Percentiles rank a stretch among this genome's conserved stretches.
phyloP scores from a whole-genome alignment of 1,140 invertebrate genomes.

The Neuroterus valhalla region DNA sequence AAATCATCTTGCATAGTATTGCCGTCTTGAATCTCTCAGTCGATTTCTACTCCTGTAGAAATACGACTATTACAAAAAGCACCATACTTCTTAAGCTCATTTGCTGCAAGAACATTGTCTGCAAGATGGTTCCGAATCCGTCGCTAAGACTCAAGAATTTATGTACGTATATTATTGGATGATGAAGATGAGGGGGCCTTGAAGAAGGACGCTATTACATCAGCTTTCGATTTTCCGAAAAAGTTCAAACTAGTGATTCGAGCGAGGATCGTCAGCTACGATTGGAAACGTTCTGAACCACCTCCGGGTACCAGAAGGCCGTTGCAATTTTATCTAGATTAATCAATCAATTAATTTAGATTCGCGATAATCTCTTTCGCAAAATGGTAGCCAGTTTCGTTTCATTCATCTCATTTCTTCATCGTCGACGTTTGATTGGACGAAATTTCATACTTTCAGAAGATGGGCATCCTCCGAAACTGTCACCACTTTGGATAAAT shows the following conservation, averaged over 20 bases:
- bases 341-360: constrained; percentile 5
- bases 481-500: constrained; percentile 38
- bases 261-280: not conserved
- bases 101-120: constrained; percentile 10
- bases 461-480: not conserved
- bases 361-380: not conserved
- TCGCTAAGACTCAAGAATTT: not conserved
- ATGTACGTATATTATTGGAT: not conserved
- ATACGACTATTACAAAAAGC: constrained; percentile 20
- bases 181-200: not conserved
- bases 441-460: constrained; percentile 9
- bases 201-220: not conserved
- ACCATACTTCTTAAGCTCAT: constrained; percentile 20
- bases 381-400: not conserved
- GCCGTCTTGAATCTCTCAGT: constrained; percentile 14
- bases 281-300: constrained; percentile 5
- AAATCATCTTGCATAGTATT: constrained; percentile 20
- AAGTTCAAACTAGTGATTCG: constrained; percentile 1
- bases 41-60: not conserved
- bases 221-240: not conserved
- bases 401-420: constrained; percentile 23
- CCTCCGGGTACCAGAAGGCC: not conserved
- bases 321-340: not conserved
- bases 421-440: not conserved
- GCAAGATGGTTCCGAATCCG: constrained; percentile 44